Percentiles rank a stretch among this genome's conserved stretches.
These are phyloP conservation scores for Gephyroberyx darwinii DNA, from an alignment of 2,797 vertebrate genomes.

Conservation along the genomic window DNA sequence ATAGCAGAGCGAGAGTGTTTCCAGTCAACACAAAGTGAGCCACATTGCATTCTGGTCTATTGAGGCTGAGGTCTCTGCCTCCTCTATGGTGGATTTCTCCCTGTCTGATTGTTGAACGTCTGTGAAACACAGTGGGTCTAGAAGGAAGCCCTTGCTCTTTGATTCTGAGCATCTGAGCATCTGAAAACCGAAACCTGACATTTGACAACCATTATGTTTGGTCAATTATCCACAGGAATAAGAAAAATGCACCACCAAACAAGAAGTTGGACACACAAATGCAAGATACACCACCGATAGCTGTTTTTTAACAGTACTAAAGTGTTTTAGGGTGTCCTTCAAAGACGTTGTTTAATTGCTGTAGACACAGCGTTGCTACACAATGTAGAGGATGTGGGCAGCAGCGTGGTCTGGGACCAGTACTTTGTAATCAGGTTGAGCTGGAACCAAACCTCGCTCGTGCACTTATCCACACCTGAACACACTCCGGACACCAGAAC, in stretches of 20 bases:
- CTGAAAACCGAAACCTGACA: too few species aligned
- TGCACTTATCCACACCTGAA: not conserved
- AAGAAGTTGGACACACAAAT: not conserved
- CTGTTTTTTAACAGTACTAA: too few species aligned
- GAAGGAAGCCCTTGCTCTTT: too few species aligned
- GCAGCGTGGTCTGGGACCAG: not conserved
- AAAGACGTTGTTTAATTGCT: constrained; percentile 17
- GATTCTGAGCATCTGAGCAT: too few species aligned
- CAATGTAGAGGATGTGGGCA: constrained; percentile 19
- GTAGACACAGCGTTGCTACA: constrained; percentile 16
- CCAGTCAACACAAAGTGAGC: too few species aligned
- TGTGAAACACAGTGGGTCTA: too few species aligned
- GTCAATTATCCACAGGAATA: not conserved
- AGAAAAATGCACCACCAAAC: not conserved
- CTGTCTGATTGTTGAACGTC: too few species aligned
- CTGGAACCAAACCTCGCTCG: not conserved
- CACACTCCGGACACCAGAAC: constrained; percentile 1
- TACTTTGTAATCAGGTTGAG: not conserved
- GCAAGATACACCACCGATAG: not conserved
- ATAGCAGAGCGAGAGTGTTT: too few species aligned
- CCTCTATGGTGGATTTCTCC: too few species aligned
- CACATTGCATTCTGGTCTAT: too few species aligned
- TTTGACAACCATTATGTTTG: not conserved
- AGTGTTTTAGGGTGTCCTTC: constrained; percentile 7
- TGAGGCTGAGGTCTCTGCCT: too few species aligned